These are phyloP conservation scores for Paradisaea rubra DNA, from an alignment of 2,113 vertebrate genomes.

Conservation along the genomic window DNA sequence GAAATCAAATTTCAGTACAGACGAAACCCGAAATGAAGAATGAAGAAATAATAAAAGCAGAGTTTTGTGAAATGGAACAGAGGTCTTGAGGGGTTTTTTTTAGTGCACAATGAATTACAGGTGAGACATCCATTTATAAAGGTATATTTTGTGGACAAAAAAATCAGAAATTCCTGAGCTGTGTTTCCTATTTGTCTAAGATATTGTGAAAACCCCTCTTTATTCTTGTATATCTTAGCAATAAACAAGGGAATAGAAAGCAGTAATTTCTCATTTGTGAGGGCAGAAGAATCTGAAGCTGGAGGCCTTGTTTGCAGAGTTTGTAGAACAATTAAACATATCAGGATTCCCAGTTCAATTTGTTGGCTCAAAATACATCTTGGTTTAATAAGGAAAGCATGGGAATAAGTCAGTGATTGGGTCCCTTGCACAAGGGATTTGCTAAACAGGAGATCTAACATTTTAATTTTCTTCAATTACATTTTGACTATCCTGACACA, in stretches of 20 bases:
- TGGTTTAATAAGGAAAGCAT: not conserved
- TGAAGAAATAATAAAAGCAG: not conserved
- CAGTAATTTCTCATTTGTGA: not conserved
- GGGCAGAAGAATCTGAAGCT: not conserved
- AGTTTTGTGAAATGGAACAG: not conserved
- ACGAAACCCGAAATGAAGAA: not conserved
- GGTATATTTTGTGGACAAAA: not conserved
- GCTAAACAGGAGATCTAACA: not conserved
- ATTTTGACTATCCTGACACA: not conserved
- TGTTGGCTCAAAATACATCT: not conserved
- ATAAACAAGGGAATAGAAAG: not conserved
- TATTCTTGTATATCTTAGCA: not conserved
- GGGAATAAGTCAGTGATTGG: not conserved
- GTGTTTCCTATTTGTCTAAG: not conserved
- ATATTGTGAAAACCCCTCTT: rapidly evolving
- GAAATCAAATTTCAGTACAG: not conserved
- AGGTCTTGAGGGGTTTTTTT: not conserved
- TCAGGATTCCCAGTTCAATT: not conserved
- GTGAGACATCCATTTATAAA: not conserved
- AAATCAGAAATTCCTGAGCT: not conserved
- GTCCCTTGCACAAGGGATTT: not conserved
- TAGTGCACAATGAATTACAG: not conserved
- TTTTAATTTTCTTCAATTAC: not conserved
- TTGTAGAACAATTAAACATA: not conserved
- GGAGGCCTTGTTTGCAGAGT: not conserved